Base-by-base conservation (phyloP, 2,797 vertebrate genomes). In the Enoplosus armatus region DNA sequence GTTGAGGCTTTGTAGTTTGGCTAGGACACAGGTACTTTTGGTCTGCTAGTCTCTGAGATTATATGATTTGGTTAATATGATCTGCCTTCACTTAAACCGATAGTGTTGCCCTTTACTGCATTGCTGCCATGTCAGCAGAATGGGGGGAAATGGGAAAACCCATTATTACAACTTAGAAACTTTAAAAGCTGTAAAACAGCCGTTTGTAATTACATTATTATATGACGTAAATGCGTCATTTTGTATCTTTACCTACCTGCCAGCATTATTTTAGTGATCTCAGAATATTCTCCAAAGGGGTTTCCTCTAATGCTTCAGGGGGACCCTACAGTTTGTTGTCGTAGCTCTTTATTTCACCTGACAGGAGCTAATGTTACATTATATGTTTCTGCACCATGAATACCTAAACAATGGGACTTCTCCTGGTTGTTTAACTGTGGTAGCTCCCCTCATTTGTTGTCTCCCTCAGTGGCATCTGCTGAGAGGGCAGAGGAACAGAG, bases 401-500 rank as follows among this genome's bases (percentile, higher is more conserved):
- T 24, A 45, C 11, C 20, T 47, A n/a, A 63, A 78, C 24, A 70
- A 56, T 3, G 11, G 20, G 31, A 59, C 77, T 20, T 37, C 37
- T 61, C 20, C 9, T 64, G 8, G 12, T 56, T 18, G 29, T 47
- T 75, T 29, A 53, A 65, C 41, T 0, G 6, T 29, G 16, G 27
- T 48, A 69, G 26, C 60, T 75, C 59, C 3, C 14, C 29, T 72
- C 58, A 39, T 63, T 73, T 75, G 47, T 82, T 50, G 37, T 69
- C 53, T 53, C 16, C 54, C 47, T 62, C 58, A 26, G 50, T 58
- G 72, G 29, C 70, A 62, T 76, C 55, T 48, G 43, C 67, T 54
- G 72, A 69, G 79, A 41, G 56, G 37, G 37, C 63, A 79, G 67
- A 85, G 58, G 54, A 66, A 18, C 63, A 41, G 70, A 61, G 70